These are phyloP conservation scores for Esox lucius DNA, from an alignment of 2,797 vertebrate species.

Conservation along the genomic window DNA sequence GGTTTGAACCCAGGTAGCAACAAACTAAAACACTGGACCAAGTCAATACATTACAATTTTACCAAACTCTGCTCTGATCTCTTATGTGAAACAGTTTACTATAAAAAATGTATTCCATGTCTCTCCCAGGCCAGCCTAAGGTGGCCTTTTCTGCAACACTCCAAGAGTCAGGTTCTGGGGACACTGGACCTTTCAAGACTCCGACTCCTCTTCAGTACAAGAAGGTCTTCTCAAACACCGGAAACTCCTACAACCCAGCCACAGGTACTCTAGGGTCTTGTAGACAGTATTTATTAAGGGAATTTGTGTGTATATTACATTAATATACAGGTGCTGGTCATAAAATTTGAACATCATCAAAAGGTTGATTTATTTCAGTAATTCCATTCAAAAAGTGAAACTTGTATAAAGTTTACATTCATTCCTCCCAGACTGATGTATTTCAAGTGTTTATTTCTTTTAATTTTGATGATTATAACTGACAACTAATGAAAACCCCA, in stretches of 20 bases:
- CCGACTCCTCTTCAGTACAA: constrained; percentile 3
- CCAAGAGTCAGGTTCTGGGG: constrained; percentile 4
- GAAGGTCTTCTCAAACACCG: constrained; percentile 22
- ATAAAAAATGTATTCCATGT: neutral
- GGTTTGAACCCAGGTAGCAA: no score
- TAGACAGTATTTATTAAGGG: neutral
- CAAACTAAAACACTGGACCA: no score
- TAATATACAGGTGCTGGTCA: no score
- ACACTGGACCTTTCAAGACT: constrained; percentile 26
- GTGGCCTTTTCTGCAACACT: neutral
- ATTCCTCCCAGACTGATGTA: no score
- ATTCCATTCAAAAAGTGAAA: no score
- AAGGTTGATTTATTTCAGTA: no score
- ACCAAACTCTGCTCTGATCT: neutral
- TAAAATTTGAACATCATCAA: no score
- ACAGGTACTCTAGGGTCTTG: neutral
- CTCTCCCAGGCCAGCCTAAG: constrained; percentile 8
- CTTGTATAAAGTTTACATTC: no score
- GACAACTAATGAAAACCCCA: no score
- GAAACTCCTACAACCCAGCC: constrained; percentile 1
- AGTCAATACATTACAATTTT: neutral
- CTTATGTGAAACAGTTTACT: neutral
- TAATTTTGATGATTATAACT: no score
- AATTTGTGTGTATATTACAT: neutral
- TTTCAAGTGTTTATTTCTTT: no score